A percentile compares a stretch with the other conserved stretches of the same genome.
These are phyloP conservation scores for Andrena dorsata DNA, from an alignment of 2,888 invertebrate genomes.

Conservation along the genomic window DNA sequence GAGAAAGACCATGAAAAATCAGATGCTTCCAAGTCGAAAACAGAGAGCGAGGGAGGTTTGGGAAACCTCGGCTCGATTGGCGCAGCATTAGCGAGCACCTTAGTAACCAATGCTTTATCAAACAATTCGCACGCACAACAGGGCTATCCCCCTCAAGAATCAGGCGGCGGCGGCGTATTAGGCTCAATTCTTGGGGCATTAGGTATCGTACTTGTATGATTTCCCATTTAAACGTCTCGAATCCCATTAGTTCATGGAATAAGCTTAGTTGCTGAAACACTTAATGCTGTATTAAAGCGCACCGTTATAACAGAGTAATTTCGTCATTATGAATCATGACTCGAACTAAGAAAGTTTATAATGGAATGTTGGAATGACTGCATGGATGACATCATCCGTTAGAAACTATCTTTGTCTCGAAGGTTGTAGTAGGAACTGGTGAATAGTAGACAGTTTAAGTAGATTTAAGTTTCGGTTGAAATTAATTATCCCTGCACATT, in stretches of 20 bases:
- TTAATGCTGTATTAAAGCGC: not conserved
- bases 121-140: slow-evolving; percentile 72
- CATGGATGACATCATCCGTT: slow-evolving; percentile 65
- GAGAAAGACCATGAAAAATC: slow-evolving; percentile 78
- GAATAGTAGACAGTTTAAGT: slow-evolving; percentile 21
- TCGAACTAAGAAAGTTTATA: slow-evolving; percentile 18
- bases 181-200: slow-evolving; percentile 82
- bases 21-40: slow-evolving; percentile 74
- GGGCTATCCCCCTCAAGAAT: slow-evolving; percentile 79
- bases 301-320: slow-evolving; percentile 4
- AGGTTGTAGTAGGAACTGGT: slow-evolving; percentile 42
- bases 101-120: slow-evolving; percentile 79
- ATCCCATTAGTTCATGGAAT: not conserved
- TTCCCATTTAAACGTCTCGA: not conserved
- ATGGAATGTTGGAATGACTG: slow-evolving; percentile 41
- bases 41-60: slow-evolving; percentile 78
- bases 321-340: slow-evolving; percentile 23
- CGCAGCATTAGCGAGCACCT: slow-evolving; percentile 81
- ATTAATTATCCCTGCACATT: not conserved
- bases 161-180: slow-evolving; percentile 75
- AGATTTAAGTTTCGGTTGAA: not conserved
- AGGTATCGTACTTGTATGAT: slow-evolving; percentile 67
- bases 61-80: slow-evolving; percentile 81
- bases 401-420: slow-evolving; percentile 58
- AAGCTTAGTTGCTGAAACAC: not conserved